phyloP scores from a whole-genome alignment of 2,113 vertebrate genomes.

The Aplodontia rufa region DNA sequence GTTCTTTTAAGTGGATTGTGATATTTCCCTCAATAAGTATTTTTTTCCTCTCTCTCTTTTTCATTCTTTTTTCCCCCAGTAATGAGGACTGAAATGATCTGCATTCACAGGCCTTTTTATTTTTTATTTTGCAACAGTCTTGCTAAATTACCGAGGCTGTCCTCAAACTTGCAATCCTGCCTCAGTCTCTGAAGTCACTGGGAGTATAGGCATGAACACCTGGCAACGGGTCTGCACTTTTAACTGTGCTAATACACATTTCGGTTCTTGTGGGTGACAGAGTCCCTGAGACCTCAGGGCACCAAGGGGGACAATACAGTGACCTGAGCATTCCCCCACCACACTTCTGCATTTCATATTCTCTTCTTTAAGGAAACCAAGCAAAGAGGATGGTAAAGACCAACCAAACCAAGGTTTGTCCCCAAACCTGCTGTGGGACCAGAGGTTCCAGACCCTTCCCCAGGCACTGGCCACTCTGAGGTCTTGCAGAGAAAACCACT shows the following conservation, averaged over 20 bases:
- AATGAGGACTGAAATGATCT: no score
- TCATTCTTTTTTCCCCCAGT: no score
- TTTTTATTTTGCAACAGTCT: no score
- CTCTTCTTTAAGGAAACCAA: not conserved
- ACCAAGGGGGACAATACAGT: no score
- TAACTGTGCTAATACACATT: not conserved
- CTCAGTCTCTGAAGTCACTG: no score
- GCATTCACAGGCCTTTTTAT: no score
- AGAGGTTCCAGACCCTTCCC: not conserved
- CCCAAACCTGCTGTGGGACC: not conserved
- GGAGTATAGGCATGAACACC: no score
- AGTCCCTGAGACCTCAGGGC: constrained; percentile 15
- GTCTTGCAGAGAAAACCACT: not conserved
- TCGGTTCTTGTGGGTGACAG: constrained; percentile 29
- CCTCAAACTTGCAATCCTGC: no score
- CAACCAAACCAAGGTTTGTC: not conserved
- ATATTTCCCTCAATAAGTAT: not conserved
- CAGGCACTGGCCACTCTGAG: not conserved
- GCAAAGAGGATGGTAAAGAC: not conserved
- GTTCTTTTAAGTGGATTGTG: not conserved
- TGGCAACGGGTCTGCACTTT: not conserved
- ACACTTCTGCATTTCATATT: not conserved
- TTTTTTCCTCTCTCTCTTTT: no score
- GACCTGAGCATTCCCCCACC: not conserved
- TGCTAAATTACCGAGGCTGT: no score